A percentile compares a stretch with the other conserved stretches of the same genome.
Evolutionary conservation across 2,113 vertebrate genomes (phyloP).

Genomic region (Psilopsiagon aurifrons): DNA sequence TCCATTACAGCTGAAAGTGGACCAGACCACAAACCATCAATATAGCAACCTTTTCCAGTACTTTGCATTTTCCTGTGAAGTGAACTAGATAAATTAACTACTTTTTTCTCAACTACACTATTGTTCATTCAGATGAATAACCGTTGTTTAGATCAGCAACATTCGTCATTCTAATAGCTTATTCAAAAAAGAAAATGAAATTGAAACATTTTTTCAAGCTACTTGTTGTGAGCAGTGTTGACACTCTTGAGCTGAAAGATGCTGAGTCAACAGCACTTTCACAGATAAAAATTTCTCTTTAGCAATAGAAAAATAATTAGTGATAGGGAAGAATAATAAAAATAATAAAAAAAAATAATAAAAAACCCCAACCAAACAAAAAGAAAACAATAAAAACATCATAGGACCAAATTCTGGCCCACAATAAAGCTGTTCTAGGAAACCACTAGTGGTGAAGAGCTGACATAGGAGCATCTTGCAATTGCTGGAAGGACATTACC

Average conservation of each 20-base stretch:
- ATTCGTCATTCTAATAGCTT: background rate
- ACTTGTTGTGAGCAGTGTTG: background rate
- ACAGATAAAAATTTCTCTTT: background rate
- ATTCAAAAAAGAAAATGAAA: slow-evolving; percentile 1
- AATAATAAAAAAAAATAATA: too few species aligned
- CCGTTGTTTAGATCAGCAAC: background rate
- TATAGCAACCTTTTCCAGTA: background rate
- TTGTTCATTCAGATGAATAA: background rate
- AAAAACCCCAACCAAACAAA: too few species aligned
- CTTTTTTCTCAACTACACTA: background rate
- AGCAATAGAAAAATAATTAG: background rate
- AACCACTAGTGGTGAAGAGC: background rate
- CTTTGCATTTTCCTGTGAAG: background rate
- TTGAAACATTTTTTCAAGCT: background rate
- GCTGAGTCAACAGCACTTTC: background rate
- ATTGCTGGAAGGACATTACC: background rate
- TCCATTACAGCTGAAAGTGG: background rate
- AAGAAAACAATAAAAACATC: background rate
- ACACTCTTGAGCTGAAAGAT: background rate
- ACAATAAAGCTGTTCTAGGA: background rate
- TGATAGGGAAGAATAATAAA: background rate
- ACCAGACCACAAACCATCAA: background rate
- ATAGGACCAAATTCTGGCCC: background rate
- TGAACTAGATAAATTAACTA: background rate
- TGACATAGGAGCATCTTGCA: background rate